Evolutionary conservation across 2,888 invertebrate species (phyloP).

Genomic region (Liposcelis brunnea): DNA sequence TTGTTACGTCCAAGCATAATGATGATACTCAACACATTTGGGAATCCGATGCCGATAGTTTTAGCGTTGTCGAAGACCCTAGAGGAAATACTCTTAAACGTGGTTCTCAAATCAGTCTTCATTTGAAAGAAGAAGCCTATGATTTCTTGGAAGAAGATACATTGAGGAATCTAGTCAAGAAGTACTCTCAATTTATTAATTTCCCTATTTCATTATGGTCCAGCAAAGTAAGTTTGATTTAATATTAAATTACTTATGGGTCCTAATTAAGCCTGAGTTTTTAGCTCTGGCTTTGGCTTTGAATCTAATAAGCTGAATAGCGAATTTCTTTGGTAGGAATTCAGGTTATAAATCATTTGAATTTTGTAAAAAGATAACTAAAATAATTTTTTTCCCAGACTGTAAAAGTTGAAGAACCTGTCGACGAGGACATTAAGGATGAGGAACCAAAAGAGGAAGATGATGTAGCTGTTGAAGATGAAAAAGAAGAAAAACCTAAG

Average conservation of each 20-base stretch:
- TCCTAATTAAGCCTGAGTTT: too few species aligned
- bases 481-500: constrained; percentile 54
- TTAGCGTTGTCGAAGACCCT: constrained; percentile 83
- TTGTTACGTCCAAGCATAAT: constrained; percentile 91
- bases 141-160: constrained; percentile 91
- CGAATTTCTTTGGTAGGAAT: neutral
- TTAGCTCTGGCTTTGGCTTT: too few species aligned
- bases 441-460: constrained; percentile 26
- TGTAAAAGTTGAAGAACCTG: constrained; percentile 54
- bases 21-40: constrained; percentile 89
- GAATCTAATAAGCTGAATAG: too few species aligned
- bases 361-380: too few species aligned
- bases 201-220: constrained; percentile 96
- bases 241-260: neutral
- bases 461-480: constrained; percentile 41
- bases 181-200: constrained; percentile 99
- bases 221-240: constrained; percentile 32
- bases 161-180: constrained; percentile 76
- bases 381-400: constrained; percentile 28
- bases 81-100: constrained; percentile 79
- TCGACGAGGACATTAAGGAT: constrained; percentile 29
- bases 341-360: too few species aligned
- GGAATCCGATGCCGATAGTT: constrained; percentile 90
- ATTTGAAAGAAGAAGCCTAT: constrained; percentile 91
- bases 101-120: constrained; percentile 75